These are phyloP conservation scores for Malurus cyaneus DNA, from an alignment of 2,113 vertebrate species.

Conservation along the genomic window DNA sequence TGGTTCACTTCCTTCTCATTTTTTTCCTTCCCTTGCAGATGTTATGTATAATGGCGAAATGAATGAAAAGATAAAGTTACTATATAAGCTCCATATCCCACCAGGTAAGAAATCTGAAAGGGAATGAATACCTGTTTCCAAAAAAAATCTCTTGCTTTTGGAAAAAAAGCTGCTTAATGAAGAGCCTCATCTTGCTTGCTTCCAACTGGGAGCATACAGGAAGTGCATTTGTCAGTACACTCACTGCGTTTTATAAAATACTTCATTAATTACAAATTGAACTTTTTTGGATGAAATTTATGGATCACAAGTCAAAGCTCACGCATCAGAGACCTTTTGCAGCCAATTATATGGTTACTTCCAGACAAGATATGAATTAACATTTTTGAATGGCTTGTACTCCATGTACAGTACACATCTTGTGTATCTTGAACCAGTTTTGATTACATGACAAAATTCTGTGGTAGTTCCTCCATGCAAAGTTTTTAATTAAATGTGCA, in stretches of 20 bases:
- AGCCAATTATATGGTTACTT: not conserved
- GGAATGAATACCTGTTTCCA: not conserved
- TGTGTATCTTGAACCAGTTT: not conserved
- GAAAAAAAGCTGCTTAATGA: not conserved
- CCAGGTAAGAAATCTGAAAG: constrained; percentile 80
- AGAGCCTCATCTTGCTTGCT: not conserved
- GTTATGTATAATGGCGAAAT: constrained; percentile 92
- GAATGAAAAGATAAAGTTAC: constrained; percentile 90
- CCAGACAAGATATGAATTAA: not conserved
- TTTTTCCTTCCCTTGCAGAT: constrained; percentile 71
- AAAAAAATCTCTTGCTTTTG: not conserved
- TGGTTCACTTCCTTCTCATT: not conserved
- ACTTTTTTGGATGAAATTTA: not conserved
- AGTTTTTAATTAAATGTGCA: not conserved
- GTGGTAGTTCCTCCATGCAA: not conserved
- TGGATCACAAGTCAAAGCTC: not conserved
- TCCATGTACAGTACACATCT: not conserved
- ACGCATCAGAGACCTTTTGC: not conserved
- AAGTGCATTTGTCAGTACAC: not conserved
- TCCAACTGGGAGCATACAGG: not conserved
- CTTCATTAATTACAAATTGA: not conserved
- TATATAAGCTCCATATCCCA: constrained; percentile 92
- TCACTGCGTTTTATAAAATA: not conserved
- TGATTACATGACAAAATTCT: not conserved
- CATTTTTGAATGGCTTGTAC: not conserved